These are phyloP conservation scores for Diabrotica undecimpunctata DNA, from an alignment of 1,140 invertebrate species.

Conservation along the genomic window DNA sequence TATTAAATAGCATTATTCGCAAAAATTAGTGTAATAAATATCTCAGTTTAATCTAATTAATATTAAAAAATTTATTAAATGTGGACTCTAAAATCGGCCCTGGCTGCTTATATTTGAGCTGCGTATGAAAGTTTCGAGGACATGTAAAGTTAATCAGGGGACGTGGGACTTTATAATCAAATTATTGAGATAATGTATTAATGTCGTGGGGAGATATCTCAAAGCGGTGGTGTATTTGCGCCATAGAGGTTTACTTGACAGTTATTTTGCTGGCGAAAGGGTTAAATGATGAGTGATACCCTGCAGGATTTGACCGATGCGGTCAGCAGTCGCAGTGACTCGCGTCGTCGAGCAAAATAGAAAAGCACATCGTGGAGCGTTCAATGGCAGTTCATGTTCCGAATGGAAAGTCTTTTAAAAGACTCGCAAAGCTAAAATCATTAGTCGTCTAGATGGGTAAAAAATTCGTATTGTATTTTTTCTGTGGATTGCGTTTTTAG, in stretches of 20 bases:
- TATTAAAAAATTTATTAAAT: too few species aligned
- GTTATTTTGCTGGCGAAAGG: not conserved
- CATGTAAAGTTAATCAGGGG: conserved; percentile 2
- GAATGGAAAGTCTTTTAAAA: too few species aligned
- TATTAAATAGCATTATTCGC: too few species aligned
- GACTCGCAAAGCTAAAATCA: too few species aligned
- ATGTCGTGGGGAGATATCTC: not conserved
- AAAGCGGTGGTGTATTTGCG: not conserved
- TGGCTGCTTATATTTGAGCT: not conserved
- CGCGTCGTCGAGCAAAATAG: too few species aligned
- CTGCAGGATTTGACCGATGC: too few species aligned
- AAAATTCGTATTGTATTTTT: not conserved
- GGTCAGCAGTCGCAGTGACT: too few species aligned
- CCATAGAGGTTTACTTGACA: not conserved
- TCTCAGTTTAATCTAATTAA: too few species aligned
- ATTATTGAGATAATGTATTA: conserved; percentile 3
- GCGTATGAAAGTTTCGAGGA: not conserved
- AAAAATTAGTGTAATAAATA: too few species aligned
- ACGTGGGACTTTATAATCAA: not conserved
- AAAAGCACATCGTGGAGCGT: too few species aligned
- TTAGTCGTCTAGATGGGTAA: too few species aligned
- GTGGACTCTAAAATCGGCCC: not conserved
- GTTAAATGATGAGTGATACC: not conserved
- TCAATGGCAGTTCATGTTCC: too few species aligned
- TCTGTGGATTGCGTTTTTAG: not conserved